phyloP scores from a whole-genome alignment of 2,113 vertebrate genomes.

The Xyrauchen texanus region DNA sequence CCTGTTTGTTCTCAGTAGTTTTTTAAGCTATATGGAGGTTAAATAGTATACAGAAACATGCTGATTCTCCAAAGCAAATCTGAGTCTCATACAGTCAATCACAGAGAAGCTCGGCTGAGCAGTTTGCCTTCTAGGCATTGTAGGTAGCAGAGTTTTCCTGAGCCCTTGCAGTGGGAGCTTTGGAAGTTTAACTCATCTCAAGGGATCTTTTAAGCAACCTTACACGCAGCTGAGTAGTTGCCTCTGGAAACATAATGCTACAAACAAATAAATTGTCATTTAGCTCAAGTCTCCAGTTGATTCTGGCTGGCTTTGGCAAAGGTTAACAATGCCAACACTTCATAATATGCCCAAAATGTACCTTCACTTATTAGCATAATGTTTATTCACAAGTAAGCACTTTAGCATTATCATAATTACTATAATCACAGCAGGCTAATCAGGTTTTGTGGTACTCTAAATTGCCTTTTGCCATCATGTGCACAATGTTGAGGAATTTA shows the following conservation, averaged over 20 bases:
- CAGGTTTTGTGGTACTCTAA: constrained; percentile 25
- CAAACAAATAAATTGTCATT: constrained; percentile 39
- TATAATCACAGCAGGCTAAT: constrained; percentile 43
- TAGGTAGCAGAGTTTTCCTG: background rate
- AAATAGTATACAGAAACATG: background rate
- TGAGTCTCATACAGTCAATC: background rate
- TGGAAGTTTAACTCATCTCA: constrained; percentile 12
- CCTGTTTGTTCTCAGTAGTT: constrained; percentile 30
- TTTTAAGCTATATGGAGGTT: background rate
- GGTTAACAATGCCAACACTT: background rate
- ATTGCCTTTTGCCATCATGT: constrained; percentile 23
- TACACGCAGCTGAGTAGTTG: constrained; percentile 15
- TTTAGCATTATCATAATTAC: constrained; percentile 35
- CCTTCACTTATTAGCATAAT: constrained; percentile 21
- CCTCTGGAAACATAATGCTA: constrained; percentile 30
- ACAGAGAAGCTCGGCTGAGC: background rate
- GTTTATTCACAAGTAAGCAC: constrained; percentile 29
- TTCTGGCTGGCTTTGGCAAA: constrained; percentile 11
- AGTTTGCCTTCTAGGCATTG: background rate
- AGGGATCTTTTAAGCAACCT: constrained; percentile 37
- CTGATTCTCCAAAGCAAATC: background rate
- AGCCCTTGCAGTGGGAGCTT: background rate
- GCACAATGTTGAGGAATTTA: constrained; percentile 12
- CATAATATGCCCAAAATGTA: constrained; percentile 12
- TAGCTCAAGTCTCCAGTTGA: background rate